Evolutionary conservation across 2,113 vertebrate genomes (phyloP), one percentile per base, ranked within the genome.

Genomic region (Nycticryphes semicollaris): DNA sequence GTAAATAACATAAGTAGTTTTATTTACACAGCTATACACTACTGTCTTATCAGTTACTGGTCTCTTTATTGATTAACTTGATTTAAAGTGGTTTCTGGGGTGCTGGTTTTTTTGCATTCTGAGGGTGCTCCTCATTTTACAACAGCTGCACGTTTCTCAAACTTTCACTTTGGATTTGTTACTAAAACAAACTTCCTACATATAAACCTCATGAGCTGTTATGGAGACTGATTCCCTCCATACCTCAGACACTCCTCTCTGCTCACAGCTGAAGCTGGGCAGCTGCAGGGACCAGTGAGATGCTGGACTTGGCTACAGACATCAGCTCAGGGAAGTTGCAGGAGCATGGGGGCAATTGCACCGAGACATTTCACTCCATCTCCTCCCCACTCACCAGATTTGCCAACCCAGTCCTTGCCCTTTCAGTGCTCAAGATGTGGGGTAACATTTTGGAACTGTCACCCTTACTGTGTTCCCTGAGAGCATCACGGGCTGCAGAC

Each of bases 1-100:
- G 79, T 84, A 96, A 98, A 92, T 80, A 97, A 93, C 41, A 95
- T 57, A 59, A 84, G n/a, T 33, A 86, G 48, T 56, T 90, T 93
- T 94, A 77, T 68, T 89, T 75, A 91, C 45, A 41, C 50, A 84
- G 86, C 64, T 90, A 50, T 81, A 45, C 74, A 67, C 14, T 59
- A 48, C 27, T 47, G 43, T n/a, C 50, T 43, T 76, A 66, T 45
- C 28, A 69, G 31, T 73, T 75, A 15, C 73, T 89, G 57, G 11
- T 43, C 12, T 74, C 33, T 67, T 30, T 59, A 94, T 22, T 54
- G 66, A 79, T 73, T 70, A 87, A 75, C 76, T 68, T 80, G 56
- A 93, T 13, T 66, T 75, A 74, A 90, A 89, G 35, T 28, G 13
- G 23, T 35, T 30, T 5, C 57, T 54, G 31, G 20, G 30, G 11